Evolutionary conservation across 2,888 invertebrate species (phyloP), one percentile per base, ranked within the genome.

Genomic region (Ptychoptera albimana): DNA sequence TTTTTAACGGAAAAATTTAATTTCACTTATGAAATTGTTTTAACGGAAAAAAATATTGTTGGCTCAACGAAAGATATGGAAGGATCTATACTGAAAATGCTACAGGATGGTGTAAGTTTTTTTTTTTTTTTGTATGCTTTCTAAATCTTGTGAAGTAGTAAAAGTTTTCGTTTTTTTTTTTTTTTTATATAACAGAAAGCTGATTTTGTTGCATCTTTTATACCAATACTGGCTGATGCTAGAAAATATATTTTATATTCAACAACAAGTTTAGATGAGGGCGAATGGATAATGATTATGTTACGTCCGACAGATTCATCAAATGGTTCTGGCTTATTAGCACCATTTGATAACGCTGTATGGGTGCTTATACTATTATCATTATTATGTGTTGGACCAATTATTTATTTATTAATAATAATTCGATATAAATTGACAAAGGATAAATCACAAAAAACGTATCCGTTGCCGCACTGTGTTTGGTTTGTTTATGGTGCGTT

Each of bases 401-500:
- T 82, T 43, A 82, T 87, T 50, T 84, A 82, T 47, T 50, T 77
- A 2, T 66, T 87, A 34, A 79, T 84, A 4, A 69, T 72, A 9
- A 53, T 82, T 38, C 73, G 81, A 47, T 72, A 72, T 15, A 73
- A 71, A 51, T 54, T 83, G 16, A 74, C 81, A 39, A 71, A 70
- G 15, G 75, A 77, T 45, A 66, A 70, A 2, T 57, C 61, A 8
- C 73, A 79, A 52, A 64, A 63, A 8, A 64, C 71, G 5, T 79
- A 80, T 51, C 67, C 75, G 0, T 54, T 87, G 13, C 70, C 75
- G 0, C 74, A 81, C 5, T 87, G 87, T 56, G 72, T 83, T 50
- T 89, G 88, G 88, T 89, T 88, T 57, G 82, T 82, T 3, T 89
- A 88, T 57, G 86, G 87, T 12, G 86, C 86, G 1, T 70, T 89